Evolutionary conservation across 2,797 vertebrate genomes (phyloP), one percentile per base, ranked within the genome.

Genomic region (Coregonus ussuriensis): DNA sequence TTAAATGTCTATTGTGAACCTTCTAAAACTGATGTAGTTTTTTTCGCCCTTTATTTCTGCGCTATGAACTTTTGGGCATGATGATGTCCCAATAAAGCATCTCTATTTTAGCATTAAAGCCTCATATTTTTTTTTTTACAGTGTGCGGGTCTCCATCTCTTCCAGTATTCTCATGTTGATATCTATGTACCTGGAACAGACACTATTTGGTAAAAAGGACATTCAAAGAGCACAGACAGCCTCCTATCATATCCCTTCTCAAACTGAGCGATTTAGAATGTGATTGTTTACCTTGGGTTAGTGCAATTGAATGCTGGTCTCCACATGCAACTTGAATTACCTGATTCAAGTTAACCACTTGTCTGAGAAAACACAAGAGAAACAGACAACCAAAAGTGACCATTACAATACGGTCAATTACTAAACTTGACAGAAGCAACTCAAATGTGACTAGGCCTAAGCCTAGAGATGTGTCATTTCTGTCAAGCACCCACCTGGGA

Each of bases 281-380:
- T 31, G 9, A 18, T 15, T 21, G 70, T 71, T 78, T 94, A 97
- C 96, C 96, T 93, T 95, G 91, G 77, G 93, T 94, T 85, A 96
- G 92, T 83, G 94, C 94, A 80, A 96, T 87, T 78, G 94, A 96
- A 83, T 97, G 96, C 85, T 93, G 91, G 72, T 93, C 94, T 83
- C 96, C 96, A 90, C 96, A 96, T 80, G 95, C 94, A 82, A 96
- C 93, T 82, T 96, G 96, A 74, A 94, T 88, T 78, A 97, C 94
- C 0, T 85, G 93, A 81, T 89, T 93, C 83, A 95, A 84, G 54
- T 94, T 87, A 94, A 87, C 84, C 94, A 94, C 1, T 47, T 18
- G 62, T 31, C 87, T 88, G 75, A 21, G 4, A 83, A 77, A 79
- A 74, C 14, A 70, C 7, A 29, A 35, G 71, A 31, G 47, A n/a